Evolutionary conservation across 2,797 vertebrate species (phyloP), one percentile per base, ranked within the genome.

Genomic region (Natrix natrix): DNA sequence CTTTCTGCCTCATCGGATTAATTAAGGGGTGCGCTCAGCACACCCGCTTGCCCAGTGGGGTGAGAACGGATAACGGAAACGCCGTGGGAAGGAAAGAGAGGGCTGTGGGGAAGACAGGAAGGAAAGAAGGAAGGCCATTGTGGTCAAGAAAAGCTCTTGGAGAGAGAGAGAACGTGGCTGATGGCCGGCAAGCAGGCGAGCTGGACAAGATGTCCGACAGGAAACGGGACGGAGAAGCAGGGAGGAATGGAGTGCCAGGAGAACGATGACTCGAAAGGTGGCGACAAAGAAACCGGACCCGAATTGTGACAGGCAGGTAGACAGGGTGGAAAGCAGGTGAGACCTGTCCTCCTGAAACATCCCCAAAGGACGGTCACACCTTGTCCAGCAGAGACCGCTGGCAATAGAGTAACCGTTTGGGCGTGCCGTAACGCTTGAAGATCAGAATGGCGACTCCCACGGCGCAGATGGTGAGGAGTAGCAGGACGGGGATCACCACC

Each of bases 371-470:
- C 83, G 94, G 96, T 97, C 97, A 97, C 96, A 97, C 97, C 94
- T 97, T 97, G 95, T 97, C 97, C 95, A 98, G 96, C 95, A 97
- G 96, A 61, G 97, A 97, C 11, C 97, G 97, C 96, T 98, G 98
- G 97, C 98, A 99, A 96, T 99, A 99, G 66, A 99, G 98, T 95
- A 99, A 98, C 95, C 98, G 98, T 78, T 98, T 98, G 55, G 99
- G 99, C 0, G 98, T 98, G 88, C 99, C 99, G 17, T 99, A 98
- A 93, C 98, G 98, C 69, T 98, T 97, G 98, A 99, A 99, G 97
- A 99, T 98, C 93, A 99, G 95, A 93, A 99, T 97, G 0, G 98
- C 98, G 0, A 92, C 59, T 87, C 98, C 98, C 96, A 99, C 97
- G 28, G 98, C 95, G 89, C 99, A 95, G 32, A 99, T 98, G 92